Evolutionary conservation across 2,888 invertebrate genomes (phyloP).

Genomic region (Germaria angustata): DNA sequence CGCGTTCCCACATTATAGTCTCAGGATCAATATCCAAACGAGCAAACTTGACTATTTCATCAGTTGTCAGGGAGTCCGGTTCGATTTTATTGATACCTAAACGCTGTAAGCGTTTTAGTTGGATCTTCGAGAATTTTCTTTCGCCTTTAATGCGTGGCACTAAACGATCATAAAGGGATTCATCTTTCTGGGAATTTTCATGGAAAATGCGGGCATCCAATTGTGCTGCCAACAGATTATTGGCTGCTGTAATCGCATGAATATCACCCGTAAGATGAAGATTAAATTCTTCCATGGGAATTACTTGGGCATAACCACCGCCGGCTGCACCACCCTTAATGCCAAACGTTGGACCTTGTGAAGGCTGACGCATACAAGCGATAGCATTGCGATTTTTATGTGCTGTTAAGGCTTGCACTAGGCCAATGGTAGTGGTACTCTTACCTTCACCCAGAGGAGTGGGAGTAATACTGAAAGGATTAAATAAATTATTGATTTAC

Average conservation of each 20-base stretch:
- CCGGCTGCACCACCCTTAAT: slow-evolving; percentile 98
- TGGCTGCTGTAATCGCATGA: slow-evolving; percentile 98
- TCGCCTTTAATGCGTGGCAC: slow-evolving; percentile 91
- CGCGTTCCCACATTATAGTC: slow-evolving; percentile 97
- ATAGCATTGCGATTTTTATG: slow-evolving; percentile 92
- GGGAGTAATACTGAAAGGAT: slow-evolving; percentile 90
- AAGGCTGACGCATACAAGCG: slow-evolving; percentile 97
- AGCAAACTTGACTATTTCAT: slow-evolving; percentile 90
- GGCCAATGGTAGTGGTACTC: slow-evolving; percentile 95
- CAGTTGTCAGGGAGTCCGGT: slow-evolving; percentile 88
- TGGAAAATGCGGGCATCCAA: slow-evolving; percentile 98
- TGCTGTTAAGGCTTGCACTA: slow-evolving; percentile 94
- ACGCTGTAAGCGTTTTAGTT: slow-evolving; percentile 86
- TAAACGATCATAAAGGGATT: slow-evolving; percentile 91
- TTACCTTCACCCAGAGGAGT: slow-evolving; percentile 99
- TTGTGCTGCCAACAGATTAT: slow-evolving; percentile 98
- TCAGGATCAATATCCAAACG: slow-evolving; percentile 93
- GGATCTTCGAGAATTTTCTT: slow-evolving; percentile 92
- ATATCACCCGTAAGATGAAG: slow-evolving; percentile 98
- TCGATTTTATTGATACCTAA: slow-evolving; percentile 92
- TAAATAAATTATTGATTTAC: neutral
- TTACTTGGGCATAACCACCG: slow-evolving; percentile 97
- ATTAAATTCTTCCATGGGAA: slow-evolving; percentile 99
- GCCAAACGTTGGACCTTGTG: slow-evolving; percentile 99
- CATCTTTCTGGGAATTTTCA: slow-evolving; percentile 94